A percentile compares a stretch with the other conserved stretches of the same genome.
These are phyloP conservation scores for Ectemnius cavifrons DNA, from an alignment of 2,888 invertebrate species.

Conservation along the genomic window DNA sequence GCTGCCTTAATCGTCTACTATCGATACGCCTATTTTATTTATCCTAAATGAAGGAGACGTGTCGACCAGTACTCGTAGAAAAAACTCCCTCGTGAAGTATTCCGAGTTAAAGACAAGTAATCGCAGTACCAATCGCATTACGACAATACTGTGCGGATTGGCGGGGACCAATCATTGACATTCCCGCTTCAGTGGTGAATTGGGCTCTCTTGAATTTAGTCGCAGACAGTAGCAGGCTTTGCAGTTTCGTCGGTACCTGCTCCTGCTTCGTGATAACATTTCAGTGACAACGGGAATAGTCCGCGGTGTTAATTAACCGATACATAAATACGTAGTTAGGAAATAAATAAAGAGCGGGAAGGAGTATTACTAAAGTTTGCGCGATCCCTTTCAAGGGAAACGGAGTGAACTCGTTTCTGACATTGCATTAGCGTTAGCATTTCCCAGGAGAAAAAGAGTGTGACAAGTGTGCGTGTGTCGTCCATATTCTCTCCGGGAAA, in stretches of 20 bases:
- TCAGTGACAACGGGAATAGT: too few relatives aligned
- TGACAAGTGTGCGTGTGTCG: too few relatives aligned
- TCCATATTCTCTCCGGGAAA: too few relatives aligned
- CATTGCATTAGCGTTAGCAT: neutral
- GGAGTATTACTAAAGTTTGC: constrained; percentile 12
- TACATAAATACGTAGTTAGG: constrained; percentile 33
- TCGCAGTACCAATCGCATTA: constrained; percentile 1
- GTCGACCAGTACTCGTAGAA: constrained; percentile 53
- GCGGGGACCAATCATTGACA: too few relatives aligned
- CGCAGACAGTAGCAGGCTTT: too few relatives aligned
- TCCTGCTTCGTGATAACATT: too few relatives aligned
- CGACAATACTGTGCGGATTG: too few relatives aligned
- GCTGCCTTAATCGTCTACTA: constrained; percentile 36
- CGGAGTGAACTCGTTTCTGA: too few relatives aligned
- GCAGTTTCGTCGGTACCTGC: too few relatives aligned
- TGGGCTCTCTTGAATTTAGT: too few relatives aligned
- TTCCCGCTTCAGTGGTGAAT: too few relatives aligned
- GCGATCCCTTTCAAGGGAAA: neutral
- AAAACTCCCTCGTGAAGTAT: constrained; percentile 36
- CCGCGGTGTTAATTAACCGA: constrained; percentile 8
- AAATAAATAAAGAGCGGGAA: constrained; percentile 36
- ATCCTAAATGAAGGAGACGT: constrained; percentile 43
- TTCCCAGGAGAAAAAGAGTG: neutral
- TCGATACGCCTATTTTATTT: constrained; percentile 35
- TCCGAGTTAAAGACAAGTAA: constrained; percentile 32